Base-by-base conservation (phyloP, 2,888 invertebrate species). In the Toxonevra muliebris region DNA sequence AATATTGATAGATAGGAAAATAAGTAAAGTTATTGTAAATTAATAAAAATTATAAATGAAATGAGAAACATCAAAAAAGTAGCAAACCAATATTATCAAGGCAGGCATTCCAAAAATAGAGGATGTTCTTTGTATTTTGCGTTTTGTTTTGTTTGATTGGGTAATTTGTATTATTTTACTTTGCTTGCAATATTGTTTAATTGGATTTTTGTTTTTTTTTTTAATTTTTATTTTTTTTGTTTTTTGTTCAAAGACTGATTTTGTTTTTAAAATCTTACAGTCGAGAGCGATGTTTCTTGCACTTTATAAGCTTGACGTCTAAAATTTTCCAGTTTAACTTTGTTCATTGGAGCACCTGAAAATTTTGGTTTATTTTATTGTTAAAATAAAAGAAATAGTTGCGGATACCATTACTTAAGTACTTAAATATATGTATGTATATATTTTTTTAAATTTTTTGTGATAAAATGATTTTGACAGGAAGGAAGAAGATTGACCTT, bases 321-420 rank as follows among this genome's bases (percentile, higher is more conserved):
- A 86, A 91, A 91, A 86, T 92, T 92, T 85, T 91, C 92, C 87
- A 93, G 87, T 88, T 92, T 93, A 87, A 91, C 91, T 87, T 89
- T 91, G 88, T 93, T 93, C 87, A 93, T 91, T 75, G 93, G 92
- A 75, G 93, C 91, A 85, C 93, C 93, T 93, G 89, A 61, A 87
- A 85, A 76, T 55, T 64, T 66, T 72, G 55, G 30, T 30, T 30
- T 30, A 7, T 30, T 30, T n/a, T n/a, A n/a, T n/a, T n/a, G n/a
- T n/a, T n/a, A n/a, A n/a, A 30, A 30, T 4, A 30, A 30, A 30
- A 30, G 30, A 30, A 30, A 30, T 30, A 30, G 30, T 30, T 30
- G 30, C 30, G 30, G 7, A 30, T 30, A 30, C n/a, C n/a, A n/a
- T n/a, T n/a, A n/a, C 45, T 45, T n/a, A n/a, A n/a, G n/a, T n/a